Evolutionary conservation across 2,113 vertebrate genomes (phyloP).

Genomic region (Ceyx melanurus): DNA sequence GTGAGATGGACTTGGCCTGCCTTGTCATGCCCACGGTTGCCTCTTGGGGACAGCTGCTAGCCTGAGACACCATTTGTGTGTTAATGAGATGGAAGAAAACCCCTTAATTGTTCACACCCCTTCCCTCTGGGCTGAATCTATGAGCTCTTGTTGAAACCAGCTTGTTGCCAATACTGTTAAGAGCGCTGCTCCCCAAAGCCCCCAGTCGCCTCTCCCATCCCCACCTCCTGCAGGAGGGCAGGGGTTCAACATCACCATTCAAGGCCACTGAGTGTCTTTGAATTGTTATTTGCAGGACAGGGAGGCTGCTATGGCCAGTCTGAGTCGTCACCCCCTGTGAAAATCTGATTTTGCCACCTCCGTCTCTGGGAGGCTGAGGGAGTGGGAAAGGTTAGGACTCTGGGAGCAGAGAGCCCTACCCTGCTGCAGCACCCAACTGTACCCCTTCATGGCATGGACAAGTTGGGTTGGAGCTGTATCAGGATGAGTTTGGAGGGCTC

Average conservation of each 20-base stretch:
- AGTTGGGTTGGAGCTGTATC: background rate
- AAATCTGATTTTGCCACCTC: background rate
- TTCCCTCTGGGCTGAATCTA: background rate
- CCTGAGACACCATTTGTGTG: background rate
- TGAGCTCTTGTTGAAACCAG: background rate
- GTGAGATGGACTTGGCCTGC: background rate
- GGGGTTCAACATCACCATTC: accelerated
- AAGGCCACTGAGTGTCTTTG: background rate
- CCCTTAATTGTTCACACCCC: accelerated
- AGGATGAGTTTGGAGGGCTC: background rate
- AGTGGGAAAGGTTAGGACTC: background rate
- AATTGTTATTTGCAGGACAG: background rate
- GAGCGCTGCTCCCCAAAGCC: background rate
- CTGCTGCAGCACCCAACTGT: accelerated
- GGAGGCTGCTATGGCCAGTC: background rate
- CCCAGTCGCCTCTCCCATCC: accelerated
- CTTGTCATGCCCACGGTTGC: background rate
- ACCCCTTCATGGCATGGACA: background rate
- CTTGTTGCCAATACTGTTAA: background rate
- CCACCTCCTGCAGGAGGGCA: background rate
- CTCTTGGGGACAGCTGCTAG: background rate
- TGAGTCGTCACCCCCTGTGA: background rate
- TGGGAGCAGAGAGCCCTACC: accelerated
- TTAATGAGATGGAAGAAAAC: slow-evolving; percentile 26
- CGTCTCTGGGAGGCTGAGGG: background rate